A percentile compares a stretch with the other conserved stretches of the same genome.
These are phyloP conservation scores for Enteromius fasciolatus DNA, from an alignment of 2,797 vertebrate species.

Conservation along the genomic window DNA sequence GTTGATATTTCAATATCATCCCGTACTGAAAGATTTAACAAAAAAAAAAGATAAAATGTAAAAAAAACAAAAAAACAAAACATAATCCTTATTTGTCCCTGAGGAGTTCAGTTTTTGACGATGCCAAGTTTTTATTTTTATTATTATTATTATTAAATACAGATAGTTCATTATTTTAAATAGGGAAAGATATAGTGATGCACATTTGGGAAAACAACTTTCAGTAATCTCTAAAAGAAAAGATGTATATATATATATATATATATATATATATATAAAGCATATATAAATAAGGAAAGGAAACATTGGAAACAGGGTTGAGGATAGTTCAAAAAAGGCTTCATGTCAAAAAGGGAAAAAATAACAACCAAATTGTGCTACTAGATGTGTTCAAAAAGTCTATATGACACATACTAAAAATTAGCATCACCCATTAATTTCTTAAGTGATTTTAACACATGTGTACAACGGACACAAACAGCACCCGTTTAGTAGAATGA, in stretches of 20 bases:
- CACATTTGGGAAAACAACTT: background rate
- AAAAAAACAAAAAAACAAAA: background rate
- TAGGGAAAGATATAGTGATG: background rate
- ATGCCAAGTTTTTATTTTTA: background rate
- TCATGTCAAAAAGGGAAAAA: background rate
- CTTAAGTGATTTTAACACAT: background rate
- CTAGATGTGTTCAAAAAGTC: background rate
- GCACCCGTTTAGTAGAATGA: conserved; percentile 21
- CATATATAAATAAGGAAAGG: background rate
- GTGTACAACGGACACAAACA: background rate
- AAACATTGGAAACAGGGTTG: background rate
- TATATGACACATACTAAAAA: background rate
- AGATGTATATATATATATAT: too few species aligned
- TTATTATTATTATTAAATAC: background rate
- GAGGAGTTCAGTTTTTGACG: background rate
- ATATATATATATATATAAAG: background rate
- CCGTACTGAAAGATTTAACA: background rate
- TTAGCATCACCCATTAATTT: background rate
- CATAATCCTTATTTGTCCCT: background rate
- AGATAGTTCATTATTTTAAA: background rate
- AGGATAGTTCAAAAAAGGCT: background rate
- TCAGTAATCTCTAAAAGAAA: background rate
- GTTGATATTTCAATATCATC: background rate
- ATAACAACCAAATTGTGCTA: background rate
- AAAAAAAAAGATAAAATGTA: background rate